phyloP scores from a whole-genome alignment of 2,113 vertebrate genomes.

The Brienomyrus longianalis region DNA sequence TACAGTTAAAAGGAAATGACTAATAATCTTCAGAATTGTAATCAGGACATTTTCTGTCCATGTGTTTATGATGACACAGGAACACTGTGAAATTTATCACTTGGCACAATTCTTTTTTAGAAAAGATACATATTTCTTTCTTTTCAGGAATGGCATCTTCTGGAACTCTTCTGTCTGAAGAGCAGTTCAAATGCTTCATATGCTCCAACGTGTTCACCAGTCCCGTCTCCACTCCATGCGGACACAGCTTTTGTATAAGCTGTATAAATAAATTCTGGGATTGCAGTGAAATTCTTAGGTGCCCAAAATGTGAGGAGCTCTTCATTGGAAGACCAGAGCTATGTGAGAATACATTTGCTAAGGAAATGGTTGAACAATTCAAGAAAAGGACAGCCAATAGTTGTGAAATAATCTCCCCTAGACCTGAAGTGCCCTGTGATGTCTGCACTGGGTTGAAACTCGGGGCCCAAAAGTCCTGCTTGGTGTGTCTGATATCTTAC shows the following conservation, averaged over 20 bases:
- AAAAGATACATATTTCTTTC: neutral
- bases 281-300: conserved; percentile 27
- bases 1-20: neutral
- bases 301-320: conserved; percentile 37
- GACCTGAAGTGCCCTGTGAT: conserved; percentile 70
- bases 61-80: neutral
- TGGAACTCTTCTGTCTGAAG: conserved; percentile 43
- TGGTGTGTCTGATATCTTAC: conserved; percentile 85
- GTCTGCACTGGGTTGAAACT: conserved; percentile 73
- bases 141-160: conserved; percentile 41
- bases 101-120: neutral
- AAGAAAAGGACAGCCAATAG: conserved; percentile 13
- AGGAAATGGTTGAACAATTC: conserved; percentile 46
- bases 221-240: conserved; percentile 53
- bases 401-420: neutral
- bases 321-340: conserved; percentile 44
- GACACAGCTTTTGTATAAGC: conserved; percentile 57
- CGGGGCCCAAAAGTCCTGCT: conserved; percentile 75
- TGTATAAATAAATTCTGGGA: conserved; percentile 55
- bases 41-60: neutral
- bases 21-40: neutral
- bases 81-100: neutral
- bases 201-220: conserved; percentile 55
- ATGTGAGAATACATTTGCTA: conserved; percentile 48
- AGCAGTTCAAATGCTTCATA: conserved; percentile 58